Conservation (phyloP, 2,888 invertebrate species). For the Caenorhabditis imperialis region DNA sequence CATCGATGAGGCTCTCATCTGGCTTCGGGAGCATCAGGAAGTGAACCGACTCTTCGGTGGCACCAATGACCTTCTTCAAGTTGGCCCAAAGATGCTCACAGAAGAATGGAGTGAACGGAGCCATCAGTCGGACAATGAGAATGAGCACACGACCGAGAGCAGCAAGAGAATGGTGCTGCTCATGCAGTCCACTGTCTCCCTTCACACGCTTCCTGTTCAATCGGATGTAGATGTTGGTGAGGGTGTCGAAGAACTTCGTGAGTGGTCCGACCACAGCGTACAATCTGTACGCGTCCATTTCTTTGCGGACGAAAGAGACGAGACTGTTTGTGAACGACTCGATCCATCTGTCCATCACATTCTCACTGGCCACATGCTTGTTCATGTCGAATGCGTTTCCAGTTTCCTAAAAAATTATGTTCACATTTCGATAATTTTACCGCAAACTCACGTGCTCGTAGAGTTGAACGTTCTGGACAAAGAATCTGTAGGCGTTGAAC, state of each 20-base stretch:
- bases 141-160: slow-evolving; percentile 91
- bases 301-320: slow-evolving; percentile 88
- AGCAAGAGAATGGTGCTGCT: slow-evolving; percentile 88
- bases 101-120: slow-evolving; percentile 96
- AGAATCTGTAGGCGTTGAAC: slow-evolving; percentile 86
- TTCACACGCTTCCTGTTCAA: slow-evolving; percentile 95
- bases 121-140: slow-evolving; percentile 92
- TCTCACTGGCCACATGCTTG: slow-evolving; percentile 79
- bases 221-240: slow-evolving; percentile 98
- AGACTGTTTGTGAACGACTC: slow-evolving; percentile 95
- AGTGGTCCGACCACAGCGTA: slow-evolving; percentile 95
- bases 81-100: slow-evolving; percentile 95
- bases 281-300: slow-evolving; percentile 89
- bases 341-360: slow-evolving; percentile 98
- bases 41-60: slow-evolving; percentile 85
- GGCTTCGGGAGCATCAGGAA: slow-evolving; percentile 90
- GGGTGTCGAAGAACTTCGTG: slow-evolving; percentile 94
- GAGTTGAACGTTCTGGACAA: slow-evolving; percentile 92
- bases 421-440: neutral
- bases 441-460: slow-evolving; percentile 82
- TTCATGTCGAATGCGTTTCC: slow-evolving; percentile 57
- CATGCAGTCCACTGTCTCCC: slow-evolving; percentile 88
- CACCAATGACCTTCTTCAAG: slow-evolving; percentile 81
- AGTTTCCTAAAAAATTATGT: slow-evolving; percentile 66
- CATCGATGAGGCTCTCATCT: slow-evolving; percentile 83